These are phyloP conservation scores for Tipula lateralis DNA, from an alignment of 2,888 invertebrate genomes.

Conservation along the genomic window DNA sequence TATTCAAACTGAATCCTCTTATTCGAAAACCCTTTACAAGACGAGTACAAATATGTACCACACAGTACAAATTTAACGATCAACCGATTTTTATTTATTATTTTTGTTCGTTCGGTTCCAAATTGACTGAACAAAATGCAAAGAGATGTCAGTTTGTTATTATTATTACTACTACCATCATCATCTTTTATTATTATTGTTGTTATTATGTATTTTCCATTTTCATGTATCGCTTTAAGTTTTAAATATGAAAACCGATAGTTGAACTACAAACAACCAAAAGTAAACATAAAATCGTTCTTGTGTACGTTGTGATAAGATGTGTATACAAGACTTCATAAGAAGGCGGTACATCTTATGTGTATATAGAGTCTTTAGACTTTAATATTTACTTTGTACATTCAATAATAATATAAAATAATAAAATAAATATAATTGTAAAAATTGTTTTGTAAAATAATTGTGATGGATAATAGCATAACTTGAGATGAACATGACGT, in stretches of 20 bases:
- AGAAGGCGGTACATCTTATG: neutral
- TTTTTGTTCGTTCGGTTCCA: neutral
- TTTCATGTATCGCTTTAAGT: neutral
- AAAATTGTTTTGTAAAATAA: neutral
- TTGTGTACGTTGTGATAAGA: neutral
- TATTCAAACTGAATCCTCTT: too few species aligned
- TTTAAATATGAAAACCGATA: neutral
- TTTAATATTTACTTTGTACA: neutral
- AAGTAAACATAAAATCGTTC: neutral
- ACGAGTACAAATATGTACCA: neutral
- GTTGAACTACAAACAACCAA: neutral
- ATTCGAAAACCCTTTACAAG: too few species aligned
- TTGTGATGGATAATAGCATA: neutral
- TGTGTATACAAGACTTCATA: neutral
- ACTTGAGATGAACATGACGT: neutral
- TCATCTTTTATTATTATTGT: neutral
- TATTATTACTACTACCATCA: neutral
- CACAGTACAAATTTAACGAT: neutral
- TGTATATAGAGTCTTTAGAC: neutral
- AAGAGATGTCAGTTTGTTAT: neutral
- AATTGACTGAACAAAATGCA: neutral
- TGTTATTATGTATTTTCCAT: neutral
- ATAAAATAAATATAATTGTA: neutral
- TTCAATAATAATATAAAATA: neutral
- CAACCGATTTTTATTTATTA: too few species aligned